Base-by-base conservation (phyloP, 2,797 vertebrate genomes). In the Microctenopoma lineatum region DNA sequence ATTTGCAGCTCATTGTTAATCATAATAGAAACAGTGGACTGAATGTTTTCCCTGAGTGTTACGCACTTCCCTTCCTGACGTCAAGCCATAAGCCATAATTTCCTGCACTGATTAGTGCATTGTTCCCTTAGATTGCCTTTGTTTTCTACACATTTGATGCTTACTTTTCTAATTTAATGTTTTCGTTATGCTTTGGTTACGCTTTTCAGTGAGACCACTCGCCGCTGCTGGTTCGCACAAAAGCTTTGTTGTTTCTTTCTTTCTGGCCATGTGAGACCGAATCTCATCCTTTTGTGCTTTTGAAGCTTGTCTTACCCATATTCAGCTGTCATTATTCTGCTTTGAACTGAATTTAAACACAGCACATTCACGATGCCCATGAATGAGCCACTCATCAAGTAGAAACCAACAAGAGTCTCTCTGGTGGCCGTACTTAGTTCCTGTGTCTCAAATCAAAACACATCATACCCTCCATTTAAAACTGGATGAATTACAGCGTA, bases 61-160 rank as follows among this genome's bases (percentile, higher is more conserved):
- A 75, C 74, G 70, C 81, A 86, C 84, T 84, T 90, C 81, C 87
- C 71, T 27, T 39, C 62, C 74, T 90, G 91, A 92, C 87, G 86
- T 89, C 88, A 90, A 86, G 60, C 54, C 67, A 61, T 75, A 80
- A 86, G 81, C 70, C 78, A 67, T 86, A 74, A 89, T 91, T 90
- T 92, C 87, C 90, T 88, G 59, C 75, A 54, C 81, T 90, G 88
- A 91, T 92, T 87, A 89, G 78, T 69, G 77, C 70, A 90, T 91
- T 90, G 88, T 92, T 89, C 82, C 77, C 52, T 25, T 63, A 57
- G 59, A 44, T 59, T 0, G 38, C 57, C 70, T 83, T 74, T 84
- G 59, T 88, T 83, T 88, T 75, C 36, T 21, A 39, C 71, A 65
- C 58, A 80, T 68, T 86, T 38, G 44, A 67, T 34, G 60, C 77